A percentile compares a stretch with the other conserved stretches of the same genome.
Conservation (phyloP, 2,113 vertebrate species). For the Phocoena sinus region DNA sequence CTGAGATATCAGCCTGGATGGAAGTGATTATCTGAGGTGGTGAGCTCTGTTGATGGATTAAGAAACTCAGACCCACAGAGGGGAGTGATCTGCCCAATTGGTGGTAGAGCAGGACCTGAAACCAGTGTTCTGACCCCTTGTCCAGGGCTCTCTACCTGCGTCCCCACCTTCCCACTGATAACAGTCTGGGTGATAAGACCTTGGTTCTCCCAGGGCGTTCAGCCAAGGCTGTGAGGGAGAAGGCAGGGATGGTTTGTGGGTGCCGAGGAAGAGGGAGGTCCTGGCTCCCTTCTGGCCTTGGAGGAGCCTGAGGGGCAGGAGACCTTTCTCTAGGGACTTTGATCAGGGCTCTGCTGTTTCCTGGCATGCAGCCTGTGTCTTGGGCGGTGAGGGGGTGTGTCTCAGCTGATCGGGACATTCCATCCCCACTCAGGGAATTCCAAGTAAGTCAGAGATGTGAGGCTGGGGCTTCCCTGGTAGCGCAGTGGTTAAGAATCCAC, state of each 20-base stretch:
- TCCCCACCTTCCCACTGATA: neutral
- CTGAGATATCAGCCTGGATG: neutral
- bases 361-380: neutral
- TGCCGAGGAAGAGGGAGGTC: neutral
- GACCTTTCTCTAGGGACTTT: neutral
- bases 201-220: neutral
- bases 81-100: accelerated
- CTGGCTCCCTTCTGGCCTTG: neutral
- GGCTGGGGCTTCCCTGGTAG: no score
- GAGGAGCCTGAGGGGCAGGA: neutral
- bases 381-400: accelerated
- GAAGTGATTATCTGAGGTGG: neutral
- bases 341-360: neutral
- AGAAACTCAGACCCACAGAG: neutral
- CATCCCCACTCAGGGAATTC: neutral
- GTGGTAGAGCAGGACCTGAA: neutral
- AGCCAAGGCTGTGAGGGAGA: neutral
- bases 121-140: neutral
- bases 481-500: no score
- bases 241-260: neutral
- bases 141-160: accelerated
- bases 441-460: neutral
- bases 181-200: neutral
- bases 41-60: neutral
- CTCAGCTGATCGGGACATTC: neutral